phyloP scores from a whole-genome alignment of 1,140 invertebrate genomes.

The Ostrea edulis region DNA sequence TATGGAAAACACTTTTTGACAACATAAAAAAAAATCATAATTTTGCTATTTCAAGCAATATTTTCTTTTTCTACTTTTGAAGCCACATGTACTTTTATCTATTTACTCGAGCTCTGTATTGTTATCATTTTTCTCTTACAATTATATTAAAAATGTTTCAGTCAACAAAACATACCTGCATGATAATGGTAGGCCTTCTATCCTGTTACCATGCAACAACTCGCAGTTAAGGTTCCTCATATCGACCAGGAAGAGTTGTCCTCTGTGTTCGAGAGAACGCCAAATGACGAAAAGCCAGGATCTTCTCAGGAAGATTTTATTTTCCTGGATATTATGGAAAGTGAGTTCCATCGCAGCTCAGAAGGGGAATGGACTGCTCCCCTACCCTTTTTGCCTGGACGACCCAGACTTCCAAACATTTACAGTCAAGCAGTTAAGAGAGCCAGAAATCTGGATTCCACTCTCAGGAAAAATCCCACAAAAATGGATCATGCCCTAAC shows the following conservation, averaged over 20 bases:
- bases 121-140: too few relatives aligned
- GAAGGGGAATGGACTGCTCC: slow-evolving; percentile 42
- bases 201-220: slow-evolving; percentile 31
- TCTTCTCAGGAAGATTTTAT: slow-evolving; percentile 38
- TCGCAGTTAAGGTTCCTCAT: background rate
- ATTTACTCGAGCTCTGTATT: too few relatives aligned
- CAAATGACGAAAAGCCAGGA: slow-evolving; percentile 43
- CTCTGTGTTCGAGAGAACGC: slow-evolving; percentile 38
- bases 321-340: slow-evolving; percentile 45
- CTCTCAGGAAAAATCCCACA: slow-evolving; percentile 29
- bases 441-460: slow-evolving; percentile 18
- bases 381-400: slow-evolving; percentile 33
- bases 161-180: slow-evolving; percentile 38
- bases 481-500: slow-evolving; percentile 34
- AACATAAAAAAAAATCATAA: too few relatives aligned
- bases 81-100: too few relatives aligned
- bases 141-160: too few relatives aligned
- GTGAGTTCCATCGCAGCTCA: background rate
- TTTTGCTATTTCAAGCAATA: too few relatives aligned
- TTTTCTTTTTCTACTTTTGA: too few relatives aligned
- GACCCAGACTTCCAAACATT: slow-evolving; percentile 44
- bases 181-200: slow-evolving; percentile 38
- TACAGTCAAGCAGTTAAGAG: background rate
- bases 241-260: slow-evolving; percentile 9
- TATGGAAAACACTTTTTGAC: too few relatives aligned